A percentile compares a stretch with the other conserved stretches of the same genome.
Conservation (phyloP, 2,113 vertebrate species). For the Spermophilus dauricus region DNA sequence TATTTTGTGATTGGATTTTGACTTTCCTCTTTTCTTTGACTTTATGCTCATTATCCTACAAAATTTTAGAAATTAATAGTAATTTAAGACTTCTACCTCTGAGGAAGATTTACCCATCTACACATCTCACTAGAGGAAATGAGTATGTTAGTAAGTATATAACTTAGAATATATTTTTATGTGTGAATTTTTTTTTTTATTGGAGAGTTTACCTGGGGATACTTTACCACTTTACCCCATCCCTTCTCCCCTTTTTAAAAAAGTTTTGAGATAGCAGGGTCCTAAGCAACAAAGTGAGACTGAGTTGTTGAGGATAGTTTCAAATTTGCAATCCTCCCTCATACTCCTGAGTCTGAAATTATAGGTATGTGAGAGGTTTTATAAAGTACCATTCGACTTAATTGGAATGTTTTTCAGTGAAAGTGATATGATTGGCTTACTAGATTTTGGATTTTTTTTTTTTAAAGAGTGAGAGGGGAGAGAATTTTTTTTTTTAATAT, state of each 20-base stretch:
- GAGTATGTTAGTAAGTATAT: neutral
- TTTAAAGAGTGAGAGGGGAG: no score
- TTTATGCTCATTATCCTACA: neutral
- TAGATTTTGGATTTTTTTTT: neutral
- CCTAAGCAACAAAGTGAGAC: no score
- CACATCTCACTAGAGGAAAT: neutral
- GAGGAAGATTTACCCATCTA: constrained; percentile 1
- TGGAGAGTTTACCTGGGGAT: neutral
- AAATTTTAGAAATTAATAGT: neutral
- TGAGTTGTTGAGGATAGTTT: neutral
- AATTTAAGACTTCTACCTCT: neutral
- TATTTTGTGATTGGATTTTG: constrained; percentile 19
- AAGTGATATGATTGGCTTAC: constrained; percentile 18
- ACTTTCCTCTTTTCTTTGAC: neutral
- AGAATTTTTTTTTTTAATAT: no score
- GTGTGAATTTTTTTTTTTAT: no score
- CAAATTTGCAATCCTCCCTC: neutral
- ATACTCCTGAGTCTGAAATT: neutral
- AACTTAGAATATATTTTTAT: neutral
- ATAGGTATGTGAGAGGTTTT: neutral
- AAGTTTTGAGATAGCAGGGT: no score
- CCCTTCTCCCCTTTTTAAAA: no score
- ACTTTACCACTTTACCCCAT: neutral
- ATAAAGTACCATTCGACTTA: constrained; percentile 8
- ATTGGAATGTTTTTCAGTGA: neutral